Evolutionary conservation across 1,140 invertebrate species (phyloP).

Genomic region (Zaprionus ornatus): DNA sequence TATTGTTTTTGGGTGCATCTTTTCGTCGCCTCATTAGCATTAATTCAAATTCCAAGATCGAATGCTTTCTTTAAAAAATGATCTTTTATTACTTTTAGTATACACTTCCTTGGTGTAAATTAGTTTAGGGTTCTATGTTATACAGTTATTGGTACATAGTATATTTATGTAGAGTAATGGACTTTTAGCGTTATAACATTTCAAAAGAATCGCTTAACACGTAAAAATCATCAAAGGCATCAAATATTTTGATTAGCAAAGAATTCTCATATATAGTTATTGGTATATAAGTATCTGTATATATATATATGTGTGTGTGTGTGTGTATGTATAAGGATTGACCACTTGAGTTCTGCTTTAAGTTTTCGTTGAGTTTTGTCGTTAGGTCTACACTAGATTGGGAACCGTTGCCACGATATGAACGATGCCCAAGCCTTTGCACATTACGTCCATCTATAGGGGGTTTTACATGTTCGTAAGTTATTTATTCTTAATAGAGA

Average conservation of each 20-base stretch:
- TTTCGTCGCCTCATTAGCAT: slow-evolving; percentile 47
- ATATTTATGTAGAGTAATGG: slow-evolving; percentile 40
- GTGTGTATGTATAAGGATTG: slow-evolving; percentile 40
- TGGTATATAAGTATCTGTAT: slow-evolving; percentile 24
- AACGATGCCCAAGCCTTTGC: slow-evolving; percentile 54
- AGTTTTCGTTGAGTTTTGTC: slow-evolving; percentile 37
- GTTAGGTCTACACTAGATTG: slow-evolving; percentile 41
- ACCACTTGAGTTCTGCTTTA: slow-evolving; percentile 61
- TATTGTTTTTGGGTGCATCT: slow-evolving; percentile 41
- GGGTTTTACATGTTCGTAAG: slow-evolving; percentile 23
- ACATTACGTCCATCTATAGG: slow-evolving; percentile 54
- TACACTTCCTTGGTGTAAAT: slow-evolving; percentile 66
- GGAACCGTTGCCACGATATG: slow-evolving; percentile 28
- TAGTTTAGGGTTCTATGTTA: slow-evolving; percentile 57
- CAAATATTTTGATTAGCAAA: slow-evolving; percentile 67
- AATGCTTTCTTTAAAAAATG: slow-evolving; percentile 61
- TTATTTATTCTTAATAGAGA: slow-evolving; percentile 32
- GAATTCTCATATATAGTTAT: slow-evolving; percentile 34
- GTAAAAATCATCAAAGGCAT: slow-evolving; percentile 60
- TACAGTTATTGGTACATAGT: slow-evolving; percentile 20
- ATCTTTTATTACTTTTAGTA: slow-evolving; percentile 59
- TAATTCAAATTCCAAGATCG: slow-evolving; percentile 14
- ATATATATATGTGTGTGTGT: not conserved
- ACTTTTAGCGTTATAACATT: slow-evolving; percentile 53
- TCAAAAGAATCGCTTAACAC: slow-evolving; percentile 19